Conservation (phyloP, 2,888 invertebrate species). For the Scaeva pyrastri region DNA sequence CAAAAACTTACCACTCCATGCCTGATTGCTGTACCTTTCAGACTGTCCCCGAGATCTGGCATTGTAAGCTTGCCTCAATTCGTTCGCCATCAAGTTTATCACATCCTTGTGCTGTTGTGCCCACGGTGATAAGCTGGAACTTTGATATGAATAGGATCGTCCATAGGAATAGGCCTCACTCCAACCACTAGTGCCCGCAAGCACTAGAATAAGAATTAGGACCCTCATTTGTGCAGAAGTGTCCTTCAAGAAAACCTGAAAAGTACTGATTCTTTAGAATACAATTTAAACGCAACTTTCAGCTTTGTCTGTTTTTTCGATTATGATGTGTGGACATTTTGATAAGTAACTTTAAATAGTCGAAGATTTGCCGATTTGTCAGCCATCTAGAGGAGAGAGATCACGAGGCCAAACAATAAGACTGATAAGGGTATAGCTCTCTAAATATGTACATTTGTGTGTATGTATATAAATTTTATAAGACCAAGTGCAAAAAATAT, state of each 20-base stretch:
- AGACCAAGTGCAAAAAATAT: too few species aligned
- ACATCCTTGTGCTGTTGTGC: constrained; percentile 79
- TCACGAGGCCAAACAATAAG: constrained; percentile 10
- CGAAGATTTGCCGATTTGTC: constrained; percentile 38
- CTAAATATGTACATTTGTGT: not conserved
- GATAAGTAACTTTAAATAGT: constrained; percentile 72
- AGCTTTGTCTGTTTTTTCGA: constrained; percentile 22
- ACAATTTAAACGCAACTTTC: not conserved
- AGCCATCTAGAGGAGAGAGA: not conserved
- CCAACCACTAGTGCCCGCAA: constrained; percentile 77
- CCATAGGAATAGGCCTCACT: constrained; percentile 77
- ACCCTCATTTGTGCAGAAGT: constrained; percentile 78
- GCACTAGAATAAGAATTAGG: constrained; percentile 78
- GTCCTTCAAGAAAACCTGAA: constrained; percentile 28
- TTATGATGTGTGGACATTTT: constrained; percentile 31
- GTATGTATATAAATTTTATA: too few species aligned
- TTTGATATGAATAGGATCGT: constrained; percentile 54
- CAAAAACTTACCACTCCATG: constrained; percentile 80
- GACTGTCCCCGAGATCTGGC: constrained; percentile 78
- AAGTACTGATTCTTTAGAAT: too few species aligned
- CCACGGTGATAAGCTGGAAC: constrained; percentile 78
- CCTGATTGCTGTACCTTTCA: constrained; percentile 50
- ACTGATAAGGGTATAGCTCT: constrained; percentile 7
- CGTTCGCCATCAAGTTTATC: constrained; percentile 80
- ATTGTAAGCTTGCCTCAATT: constrained; percentile 81